phyloP scores from a whole-genome alignment of 2,888 invertebrate genomes.

The Amiota mariae region DNA sequence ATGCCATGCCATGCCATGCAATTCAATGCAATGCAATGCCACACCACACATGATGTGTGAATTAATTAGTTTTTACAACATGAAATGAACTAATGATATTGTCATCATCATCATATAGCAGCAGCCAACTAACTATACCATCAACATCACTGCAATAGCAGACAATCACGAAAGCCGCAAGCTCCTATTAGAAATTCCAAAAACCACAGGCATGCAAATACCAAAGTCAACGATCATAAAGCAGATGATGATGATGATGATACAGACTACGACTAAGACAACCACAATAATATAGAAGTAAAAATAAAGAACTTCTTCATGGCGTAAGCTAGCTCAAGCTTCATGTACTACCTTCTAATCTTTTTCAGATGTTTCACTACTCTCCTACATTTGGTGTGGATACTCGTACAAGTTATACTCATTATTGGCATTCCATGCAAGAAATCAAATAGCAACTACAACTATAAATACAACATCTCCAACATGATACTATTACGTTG shows the following conservation, averaged over 20 bases:
- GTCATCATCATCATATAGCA: conserved; percentile 6
- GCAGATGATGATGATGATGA: conserved; percentile 49
- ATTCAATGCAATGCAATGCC: too few relatives aligned
- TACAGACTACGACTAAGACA: not conserved
- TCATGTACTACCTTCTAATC: too few relatives aligned
- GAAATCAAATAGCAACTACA: conserved; percentile 37
- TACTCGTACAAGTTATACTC: conserved; percentile 42
- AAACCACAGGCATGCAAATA: conserved; percentile 60
- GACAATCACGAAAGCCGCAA: conserved; percentile 9
- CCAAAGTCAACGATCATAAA: conserved; percentile 16
- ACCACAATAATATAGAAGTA: not conserved
- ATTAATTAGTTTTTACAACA: conserved; percentile 55
- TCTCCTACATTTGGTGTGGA: conserved; percentile 1
- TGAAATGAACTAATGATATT: conserved; percentile 21
- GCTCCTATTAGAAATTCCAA: conserved; percentile 49
- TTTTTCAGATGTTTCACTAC: too few relatives aligned
- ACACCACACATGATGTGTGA: conserved; percentile 36
- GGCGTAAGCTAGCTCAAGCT: too few relatives aligned
- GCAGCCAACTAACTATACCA: not conserved
- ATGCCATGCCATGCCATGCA: too few relatives aligned
- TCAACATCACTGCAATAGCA: not conserved
- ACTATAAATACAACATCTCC: conserved; percentile 38
- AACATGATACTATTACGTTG: conserved; percentile 20
- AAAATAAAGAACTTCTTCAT: not conserved
- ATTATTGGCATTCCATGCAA: conserved; percentile 50